These are phyloP conservation scores for Ptychodera flava DNA, from an alignment of 35 echinoderm and acorn worm species.

Conservation along the genomic window DNA sequence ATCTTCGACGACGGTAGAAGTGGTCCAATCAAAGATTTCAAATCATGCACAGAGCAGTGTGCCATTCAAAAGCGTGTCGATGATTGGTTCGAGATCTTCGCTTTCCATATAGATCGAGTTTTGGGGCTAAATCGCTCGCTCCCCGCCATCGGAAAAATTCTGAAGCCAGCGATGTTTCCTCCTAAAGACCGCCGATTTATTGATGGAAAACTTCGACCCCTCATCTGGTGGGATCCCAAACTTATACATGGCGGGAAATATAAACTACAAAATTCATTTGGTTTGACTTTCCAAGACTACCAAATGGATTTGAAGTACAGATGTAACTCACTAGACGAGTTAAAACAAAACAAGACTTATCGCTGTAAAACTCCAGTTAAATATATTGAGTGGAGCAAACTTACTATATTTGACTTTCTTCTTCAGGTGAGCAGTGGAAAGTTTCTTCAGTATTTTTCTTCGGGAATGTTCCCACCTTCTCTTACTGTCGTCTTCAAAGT, in stretches of 20 bases:
- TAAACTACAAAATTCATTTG: neutral
- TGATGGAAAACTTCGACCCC: neutral
- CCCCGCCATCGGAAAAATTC: neutral
- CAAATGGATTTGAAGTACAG: neutral
- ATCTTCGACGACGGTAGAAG: neutral
- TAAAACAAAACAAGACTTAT: neutral
- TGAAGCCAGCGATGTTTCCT: neutral
- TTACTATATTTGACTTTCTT: neutral
- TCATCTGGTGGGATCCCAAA: neutral
- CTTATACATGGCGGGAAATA: neutral
- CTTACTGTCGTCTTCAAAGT: no score
- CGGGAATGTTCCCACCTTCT: no score
- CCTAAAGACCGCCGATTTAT: neutral
- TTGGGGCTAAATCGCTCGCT: neutral
- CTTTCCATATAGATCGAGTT: neutral
- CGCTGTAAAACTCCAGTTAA: neutral
- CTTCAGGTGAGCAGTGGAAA: neutral
- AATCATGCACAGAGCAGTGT: neutral
- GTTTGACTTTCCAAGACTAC: neutral
- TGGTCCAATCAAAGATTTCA: neutral
- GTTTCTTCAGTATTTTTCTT: no score
- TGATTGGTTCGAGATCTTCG: neutral
- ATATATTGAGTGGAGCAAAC: neutral
- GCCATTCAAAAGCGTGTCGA: neutral
- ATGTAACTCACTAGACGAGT: neutral